Conservation (phyloP, 2,113 vertebrate species). For the Butorides virescens region DNA sequence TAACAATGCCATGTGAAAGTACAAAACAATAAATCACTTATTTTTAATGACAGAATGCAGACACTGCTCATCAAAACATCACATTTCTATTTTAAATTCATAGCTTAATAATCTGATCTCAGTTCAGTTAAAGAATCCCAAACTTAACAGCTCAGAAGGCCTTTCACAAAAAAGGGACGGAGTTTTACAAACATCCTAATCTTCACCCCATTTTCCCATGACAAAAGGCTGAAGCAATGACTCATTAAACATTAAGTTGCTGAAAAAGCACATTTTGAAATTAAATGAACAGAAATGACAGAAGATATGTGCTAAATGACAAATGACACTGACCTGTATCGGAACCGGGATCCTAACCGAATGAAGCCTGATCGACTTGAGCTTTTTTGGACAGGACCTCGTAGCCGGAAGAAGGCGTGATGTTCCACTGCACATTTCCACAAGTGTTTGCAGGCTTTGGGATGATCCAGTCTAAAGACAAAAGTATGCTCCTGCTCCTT, state of each 20-base stretch:
- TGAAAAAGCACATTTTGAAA: neutral
- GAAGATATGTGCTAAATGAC: accelerated
- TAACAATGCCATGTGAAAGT: constrained; percentile 27
- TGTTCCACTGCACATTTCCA: constrained; percentile 99
- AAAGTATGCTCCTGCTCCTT: constrained; percentile 99
- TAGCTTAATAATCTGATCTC: neutral
- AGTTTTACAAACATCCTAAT: neutral
- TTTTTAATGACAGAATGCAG: neutral
- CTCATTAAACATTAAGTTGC: neutral
- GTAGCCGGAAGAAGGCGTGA: constrained; percentile 95
- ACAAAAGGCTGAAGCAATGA: neutral
- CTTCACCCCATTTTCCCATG: neutral
- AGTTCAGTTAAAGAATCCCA: neutral
- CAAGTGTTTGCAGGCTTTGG: constrained; percentile 96
- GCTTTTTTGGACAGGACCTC: constrained; percentile 90
- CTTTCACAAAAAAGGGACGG: neutral
- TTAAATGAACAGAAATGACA: neutral
- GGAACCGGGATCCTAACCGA: constrained; percentile 94
- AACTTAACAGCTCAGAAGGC: neutral
- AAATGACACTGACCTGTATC: constrained; percentile 86
- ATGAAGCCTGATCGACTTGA: constrained; percentile 88
- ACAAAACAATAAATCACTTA: neutral
- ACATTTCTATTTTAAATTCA: neutral
- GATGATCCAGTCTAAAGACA: constrained; percentile 95
- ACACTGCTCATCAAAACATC: neutral